A percentile compares a stretch with the other conserved stretches of the same genome.
These are phyloP conservation scores for Dascyllus trimaculatus DNA, from an alignment of 2,113 vertebrate genomes.

Conservation along the genomic window DNA sequence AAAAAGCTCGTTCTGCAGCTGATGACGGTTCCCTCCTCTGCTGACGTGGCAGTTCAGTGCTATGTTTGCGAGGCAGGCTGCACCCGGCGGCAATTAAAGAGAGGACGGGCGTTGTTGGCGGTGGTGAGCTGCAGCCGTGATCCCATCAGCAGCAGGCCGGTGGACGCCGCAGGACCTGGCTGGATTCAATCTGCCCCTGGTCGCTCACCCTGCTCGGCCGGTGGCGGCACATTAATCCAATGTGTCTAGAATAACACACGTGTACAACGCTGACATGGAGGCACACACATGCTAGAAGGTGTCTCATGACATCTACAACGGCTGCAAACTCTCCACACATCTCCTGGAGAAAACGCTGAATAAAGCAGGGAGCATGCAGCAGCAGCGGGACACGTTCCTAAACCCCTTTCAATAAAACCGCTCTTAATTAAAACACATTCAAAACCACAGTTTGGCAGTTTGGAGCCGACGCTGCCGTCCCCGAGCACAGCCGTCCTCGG, in stretches of 20 bases:
- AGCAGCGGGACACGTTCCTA: conserved; percentile 7
- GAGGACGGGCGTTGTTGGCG: conserved; percentile 47
- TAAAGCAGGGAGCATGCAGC: not conserved
- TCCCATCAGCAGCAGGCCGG: conserved; percentile 59
- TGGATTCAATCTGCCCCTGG: conserved; percentile 60
- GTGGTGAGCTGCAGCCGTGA: conserved; percentile 54
- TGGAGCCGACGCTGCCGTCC: not conserved
- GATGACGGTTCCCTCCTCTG: conserved; percentile 24
- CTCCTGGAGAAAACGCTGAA: no score
- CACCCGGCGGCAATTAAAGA: conserved; percentile 47
- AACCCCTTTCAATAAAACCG: not conserved
- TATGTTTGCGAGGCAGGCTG: conserved; percentile 39
- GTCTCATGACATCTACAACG: conserved; percentile 8
- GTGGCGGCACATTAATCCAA: conserved; percentile 28
- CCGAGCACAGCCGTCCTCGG: not conserved
- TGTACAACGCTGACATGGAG: not conserved
- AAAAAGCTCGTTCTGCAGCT: not conserved
- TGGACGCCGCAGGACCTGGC: conserved; percentile 38
- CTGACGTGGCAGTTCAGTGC: conserved; percentile 31
- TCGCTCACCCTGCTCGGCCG: conserved; percentile 48
- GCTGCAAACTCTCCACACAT: not conserved
- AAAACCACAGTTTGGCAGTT: not conserved
- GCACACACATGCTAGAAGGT: not conserved
- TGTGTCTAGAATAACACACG: conserved; percentile 1
- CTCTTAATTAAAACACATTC: not conserved